Conservation (phyloP, 2,113 vertebrate species). For the Sorex fumeus region DNA sequence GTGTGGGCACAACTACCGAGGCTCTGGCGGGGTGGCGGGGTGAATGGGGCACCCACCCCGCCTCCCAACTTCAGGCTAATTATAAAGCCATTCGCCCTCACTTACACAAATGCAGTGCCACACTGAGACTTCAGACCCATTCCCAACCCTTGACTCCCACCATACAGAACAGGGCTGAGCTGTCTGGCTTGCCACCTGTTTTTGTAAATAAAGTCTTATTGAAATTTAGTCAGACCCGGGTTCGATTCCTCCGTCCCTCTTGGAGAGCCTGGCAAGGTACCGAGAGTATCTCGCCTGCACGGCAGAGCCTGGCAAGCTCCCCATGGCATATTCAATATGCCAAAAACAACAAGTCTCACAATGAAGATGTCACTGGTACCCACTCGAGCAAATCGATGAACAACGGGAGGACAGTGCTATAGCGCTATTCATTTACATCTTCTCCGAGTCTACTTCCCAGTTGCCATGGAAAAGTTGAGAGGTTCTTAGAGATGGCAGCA, state of each 20-base stretch:
- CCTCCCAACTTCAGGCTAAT: not conserved
- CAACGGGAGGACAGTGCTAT: too few species aligned
- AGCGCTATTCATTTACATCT: not conserved
- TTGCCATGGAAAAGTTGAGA: not conserved
- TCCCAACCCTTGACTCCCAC: not conserved
- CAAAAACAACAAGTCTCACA: too few species aligned
- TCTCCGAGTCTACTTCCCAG: not conserved
- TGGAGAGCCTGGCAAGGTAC: too few species aligned
- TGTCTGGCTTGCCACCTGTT: not conserved
- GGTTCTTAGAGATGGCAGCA: not conserved
- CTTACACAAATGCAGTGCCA: not conserved
- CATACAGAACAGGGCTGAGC: not conserved
- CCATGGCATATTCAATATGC: too few species aligned
- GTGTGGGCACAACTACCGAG: too few species aligned
- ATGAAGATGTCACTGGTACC: too few species aligned
- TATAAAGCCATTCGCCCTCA: not conserved
- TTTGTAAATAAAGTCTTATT: not conserved
- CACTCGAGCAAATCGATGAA: too few species aligned
- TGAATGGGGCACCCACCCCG: too few species aligned
- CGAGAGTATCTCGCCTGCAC: too few species aligned
- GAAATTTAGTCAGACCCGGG: not conserved
- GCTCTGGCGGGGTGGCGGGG: too few species aligned
- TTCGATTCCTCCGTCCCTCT: too few species aligned
- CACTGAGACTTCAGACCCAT: not conserved
- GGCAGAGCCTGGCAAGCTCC: too few species aligned